Evolutionary conservation across 2,797 vertebrate species (phyloP).

Genomic region (Rhinichthys osculus): DNA sequence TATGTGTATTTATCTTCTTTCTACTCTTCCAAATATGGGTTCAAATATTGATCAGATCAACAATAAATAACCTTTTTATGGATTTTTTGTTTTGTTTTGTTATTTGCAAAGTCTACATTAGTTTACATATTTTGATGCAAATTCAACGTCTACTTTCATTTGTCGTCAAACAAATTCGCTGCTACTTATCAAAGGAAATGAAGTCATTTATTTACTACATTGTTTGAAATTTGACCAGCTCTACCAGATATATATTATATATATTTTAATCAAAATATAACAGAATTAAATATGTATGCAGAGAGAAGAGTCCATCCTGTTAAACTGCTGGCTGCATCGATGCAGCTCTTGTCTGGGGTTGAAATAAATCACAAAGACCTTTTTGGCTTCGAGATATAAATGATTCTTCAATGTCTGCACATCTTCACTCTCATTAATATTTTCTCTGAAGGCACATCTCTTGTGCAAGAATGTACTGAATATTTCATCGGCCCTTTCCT

Average conservation of each 20-base stretch:
- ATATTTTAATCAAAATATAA: not conserved
- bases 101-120: conserved; percentile 17
- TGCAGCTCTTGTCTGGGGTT: conserved; percentile 40
- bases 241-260: not conserved
- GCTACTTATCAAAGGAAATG: not conserved
- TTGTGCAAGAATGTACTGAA: conserved; percentile 66
- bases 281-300: conserved; percentile 47
- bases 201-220: conserved; percentile 11
- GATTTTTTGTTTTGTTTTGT: not conserved
- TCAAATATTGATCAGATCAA: not conserved
- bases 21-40: not conserved
- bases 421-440: conserved; percentile 65
- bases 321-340: conserved; percentile 42
- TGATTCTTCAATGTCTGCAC: conserved; percentile 62
- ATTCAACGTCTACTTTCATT: not conserved
- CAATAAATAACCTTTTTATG: not conserved
- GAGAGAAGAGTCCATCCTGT: conserved; percentile 42
- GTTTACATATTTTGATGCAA: conserved; percentile 24
- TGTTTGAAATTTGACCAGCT: conserved; percentile 32
- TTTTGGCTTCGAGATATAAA: conserved; percentile 71
- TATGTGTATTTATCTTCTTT: not conserved
- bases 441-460: conserved; percentile 62
- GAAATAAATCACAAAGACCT: conserved; percentile 61
- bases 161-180: not conserved
- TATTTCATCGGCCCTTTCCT: conserved; percentile 67